These are phyloP conservation scores for Urosaurus nigricauda DNA, from an alignment of 2,797 vertebrate genomes.

Conservation along the genomic window DNA sequence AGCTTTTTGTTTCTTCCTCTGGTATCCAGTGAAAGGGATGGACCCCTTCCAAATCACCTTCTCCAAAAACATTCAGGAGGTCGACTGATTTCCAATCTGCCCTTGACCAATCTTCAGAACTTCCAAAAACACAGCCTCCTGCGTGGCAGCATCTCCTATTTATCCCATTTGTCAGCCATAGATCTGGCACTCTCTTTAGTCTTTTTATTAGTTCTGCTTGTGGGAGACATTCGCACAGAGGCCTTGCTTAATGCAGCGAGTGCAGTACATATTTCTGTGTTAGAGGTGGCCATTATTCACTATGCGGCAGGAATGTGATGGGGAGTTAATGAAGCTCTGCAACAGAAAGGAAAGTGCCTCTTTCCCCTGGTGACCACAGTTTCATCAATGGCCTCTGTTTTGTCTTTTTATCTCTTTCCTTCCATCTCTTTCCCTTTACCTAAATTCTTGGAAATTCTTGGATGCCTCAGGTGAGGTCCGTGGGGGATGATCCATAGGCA, in stretches of 20 bases:
- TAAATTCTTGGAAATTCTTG: background rate
- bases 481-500: background rate
- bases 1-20: conserved; percentile 19
- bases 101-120: conserved; percentile 63
- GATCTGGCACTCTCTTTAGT: conserved; percentile 67
- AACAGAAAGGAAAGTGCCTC: conserved; percentile 27
- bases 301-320: conserved; percentile 10
- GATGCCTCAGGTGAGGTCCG: background rate
- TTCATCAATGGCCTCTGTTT: background rate
- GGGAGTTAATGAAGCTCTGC: conserved; percentile 50
- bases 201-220: conserved; percentile 75
- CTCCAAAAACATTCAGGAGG: conserved; percentile 47
- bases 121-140: conserved; percentile 47
- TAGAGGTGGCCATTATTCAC: conserved; percentile 45
- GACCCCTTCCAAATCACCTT: conserved; percentile 42
- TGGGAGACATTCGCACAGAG: conserved; percentile 64
- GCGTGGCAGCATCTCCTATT: conserved; percentile 32
- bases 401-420: conserved; percentile 21
- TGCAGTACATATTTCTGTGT: conserved; percentile 53
- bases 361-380: background rate
- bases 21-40: conserved; percentile 38
- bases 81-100: conserved; percentile 52
- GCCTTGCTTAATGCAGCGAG: conserved; percentile 65
- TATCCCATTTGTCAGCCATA: conserved; percentile 66
- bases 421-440: background rate